These are phyloP conservation scores for Cerastis rubricosa DNA, from an alignment of 2,888 invertebrate genomes.

Conservation along the genomic window DNA sequence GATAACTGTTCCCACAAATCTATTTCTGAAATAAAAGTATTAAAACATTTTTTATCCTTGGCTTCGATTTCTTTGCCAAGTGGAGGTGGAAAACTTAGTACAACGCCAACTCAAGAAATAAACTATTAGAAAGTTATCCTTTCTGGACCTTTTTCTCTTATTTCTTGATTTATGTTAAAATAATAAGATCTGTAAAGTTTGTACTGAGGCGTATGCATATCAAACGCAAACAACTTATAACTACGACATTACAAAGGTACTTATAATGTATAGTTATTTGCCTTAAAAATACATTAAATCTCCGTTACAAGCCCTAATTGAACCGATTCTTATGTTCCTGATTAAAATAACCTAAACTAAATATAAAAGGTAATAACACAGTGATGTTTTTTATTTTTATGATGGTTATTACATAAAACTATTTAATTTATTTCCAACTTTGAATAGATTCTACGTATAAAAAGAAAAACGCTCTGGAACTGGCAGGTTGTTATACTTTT, in stretches of 20 bases:
- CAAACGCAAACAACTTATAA: too few species aligned
- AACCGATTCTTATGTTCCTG: background rate
- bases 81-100: constrained; percentile 29
- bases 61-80: constrained; percentile 25
- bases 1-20: background rate
- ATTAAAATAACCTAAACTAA: constrained; percentile 3
- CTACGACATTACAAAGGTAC: background rate
- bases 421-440: background rate
- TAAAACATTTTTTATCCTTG: constrained; percentile 5
- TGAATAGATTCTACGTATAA: background rate
- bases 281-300: background rate
- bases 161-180: constrained; percentile 12
- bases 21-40: constrained; percentile 8
- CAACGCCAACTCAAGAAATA: constrained; percentile 18
- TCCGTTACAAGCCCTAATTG: background rate
- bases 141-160: constrained; percentile 28
- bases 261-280: background rate
- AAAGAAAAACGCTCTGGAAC: constrained; percentile 11
- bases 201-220: background rate
- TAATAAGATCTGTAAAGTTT: constrained; percentile 7
- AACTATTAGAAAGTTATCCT: constrained; percentile 31
- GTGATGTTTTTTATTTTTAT: background rate
- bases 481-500: background rate
- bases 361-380: constrained; percentile 1
- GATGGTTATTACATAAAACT: constrained; percentile 2